phyloP scores from a whole-genome alignment of 2,113 vertebrate genomes.

The Pluvianellus socialis region DNA sequence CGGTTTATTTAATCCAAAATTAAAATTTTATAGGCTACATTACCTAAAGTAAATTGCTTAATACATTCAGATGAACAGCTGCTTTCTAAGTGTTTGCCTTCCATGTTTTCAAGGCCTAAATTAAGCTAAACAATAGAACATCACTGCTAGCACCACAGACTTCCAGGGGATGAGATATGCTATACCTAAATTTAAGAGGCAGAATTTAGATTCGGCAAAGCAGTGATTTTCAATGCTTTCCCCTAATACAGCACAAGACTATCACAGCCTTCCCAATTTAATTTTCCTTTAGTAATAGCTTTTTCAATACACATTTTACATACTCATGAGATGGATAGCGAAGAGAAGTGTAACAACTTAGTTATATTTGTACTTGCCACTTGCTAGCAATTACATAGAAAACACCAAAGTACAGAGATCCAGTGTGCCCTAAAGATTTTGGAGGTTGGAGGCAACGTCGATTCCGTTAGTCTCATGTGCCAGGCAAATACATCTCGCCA shows the following conservation, averaged over 20 bases:
- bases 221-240: background rate
- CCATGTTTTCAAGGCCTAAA: conserved; percentile 54
- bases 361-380: background rate
- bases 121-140: conserved; percentile 25
- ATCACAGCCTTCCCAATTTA: background rate
- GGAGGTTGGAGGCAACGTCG: accelerated
- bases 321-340: background rate
- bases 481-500: background rate
- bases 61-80: conserved; percentile 77
- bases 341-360: background rate
- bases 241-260: background rate
- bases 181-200: background rate
- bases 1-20: conserved; percentile 81
- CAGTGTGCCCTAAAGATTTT: background rate
- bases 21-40: conserved; percentile 83
- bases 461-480: background rate
- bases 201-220: background rate
- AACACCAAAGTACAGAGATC: background rate
- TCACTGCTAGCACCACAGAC: background rate
- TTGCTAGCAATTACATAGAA: background rate
- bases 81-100: conserved; percentile 63
- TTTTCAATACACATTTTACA: background rate
- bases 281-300: background rate
- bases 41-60: conserved; percentile 84
- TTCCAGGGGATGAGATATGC: background rate